Evolutionary conservation across 2,888 invertebrate species (phyloP), one percentile per base, ranked within the genome.

Genomic region (Eupeodes luniger): DNA sequence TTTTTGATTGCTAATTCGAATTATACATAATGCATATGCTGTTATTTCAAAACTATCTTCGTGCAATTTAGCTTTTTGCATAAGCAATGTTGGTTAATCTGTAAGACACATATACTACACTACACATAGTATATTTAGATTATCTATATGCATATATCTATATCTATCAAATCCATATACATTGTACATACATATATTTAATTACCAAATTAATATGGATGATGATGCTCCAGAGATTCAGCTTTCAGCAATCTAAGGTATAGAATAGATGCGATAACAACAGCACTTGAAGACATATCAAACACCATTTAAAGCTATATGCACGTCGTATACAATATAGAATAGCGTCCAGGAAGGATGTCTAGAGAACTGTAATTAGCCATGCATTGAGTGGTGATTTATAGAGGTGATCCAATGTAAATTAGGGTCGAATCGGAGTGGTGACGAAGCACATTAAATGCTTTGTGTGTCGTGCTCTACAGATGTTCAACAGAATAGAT

Each of bases 141-240:
- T 2, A 27, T 27, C 3, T 27, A 27, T 27, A 3, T 27, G 3
- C 27, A 2, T 27, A 27, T 27, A 27, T 27, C 27, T 27, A 27
- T 19, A 19, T 19, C 19, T 19, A 19, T 86, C 70, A 86, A 80
- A 83, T 83, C 70, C 74, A 82, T 86, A 34, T 40, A 19, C 11
- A 7, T 51, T 14, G 6, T 44, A 49, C 51, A 27, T 44, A 84
- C 57, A 78, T 84, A 80, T 84, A 77, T 81, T 85, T 88, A 88
- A 88, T 85, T 81, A 88, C 81, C 81, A 88, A 88, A 88, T 88
- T 88, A 88, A 88, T 88, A 88, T 88, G 88, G 77, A 88, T 81
- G 87, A 87, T 84, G 84, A 81, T 88, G 78, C 88, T 81, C 74
- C 53, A 78, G 85, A 72, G 77, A 81, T 77, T 85, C 81, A 66